A percentile compares a stretch with the other conserved stretches of the same genome.
Evolutionary conservation across 2,797 vertebrate species (phyloP).

Genomic region (Rhincodon typus): DNA sequence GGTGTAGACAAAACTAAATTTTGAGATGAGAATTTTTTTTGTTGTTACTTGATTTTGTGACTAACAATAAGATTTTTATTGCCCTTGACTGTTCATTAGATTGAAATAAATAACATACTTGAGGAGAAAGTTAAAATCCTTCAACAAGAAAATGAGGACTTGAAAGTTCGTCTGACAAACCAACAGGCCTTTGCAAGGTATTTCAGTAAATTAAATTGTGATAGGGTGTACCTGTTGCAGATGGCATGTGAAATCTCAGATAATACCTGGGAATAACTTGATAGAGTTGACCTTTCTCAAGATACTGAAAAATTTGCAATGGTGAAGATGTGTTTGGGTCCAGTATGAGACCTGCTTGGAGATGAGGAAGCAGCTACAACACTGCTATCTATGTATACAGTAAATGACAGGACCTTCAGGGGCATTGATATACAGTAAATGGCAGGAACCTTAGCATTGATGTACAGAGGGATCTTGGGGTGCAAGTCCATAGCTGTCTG

Average conservation of each 20-base stretch:
- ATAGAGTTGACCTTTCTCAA: not conserved
- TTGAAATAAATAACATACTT: conserved; percentile 69
- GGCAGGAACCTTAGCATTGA: too few relatives aligned
- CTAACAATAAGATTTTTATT: conserved; percentile 24
- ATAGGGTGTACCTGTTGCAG: not conserved
- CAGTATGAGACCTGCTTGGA: too few relatives aligned
- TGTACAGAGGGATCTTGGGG: too few relatives aligned
- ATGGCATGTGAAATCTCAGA: not conserved
- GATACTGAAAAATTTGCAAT: not conserved
- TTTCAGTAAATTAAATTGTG: too few relatives aligned
- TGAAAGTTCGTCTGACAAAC: conserved; percentile 67
- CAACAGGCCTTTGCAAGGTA: conserved; percentile 61
- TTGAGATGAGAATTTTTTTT: conserved; percentile 18
- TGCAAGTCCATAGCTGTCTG: too few relatives aligned
- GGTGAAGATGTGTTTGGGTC: not conserved
- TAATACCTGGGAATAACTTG: not conserved
- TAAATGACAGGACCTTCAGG: too few relatives aligned
- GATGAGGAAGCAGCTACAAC: not conserved
- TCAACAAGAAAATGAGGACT: conserved; percentile 83
- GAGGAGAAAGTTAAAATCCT: conserved; percentile 71
- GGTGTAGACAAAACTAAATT: not conserved
- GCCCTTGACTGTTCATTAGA: conserved; percentile 52
- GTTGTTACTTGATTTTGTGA: not conserved
- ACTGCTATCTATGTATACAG: not conserved
- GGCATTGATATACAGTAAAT: too few relatives aligned